Percentiles rank a stretch among this genome's conserved stretches.
Evolutionary conservation across 2,797 vertebrate species (phyloP).

Genomic region (Semotilus atromaculatus): DNA sequence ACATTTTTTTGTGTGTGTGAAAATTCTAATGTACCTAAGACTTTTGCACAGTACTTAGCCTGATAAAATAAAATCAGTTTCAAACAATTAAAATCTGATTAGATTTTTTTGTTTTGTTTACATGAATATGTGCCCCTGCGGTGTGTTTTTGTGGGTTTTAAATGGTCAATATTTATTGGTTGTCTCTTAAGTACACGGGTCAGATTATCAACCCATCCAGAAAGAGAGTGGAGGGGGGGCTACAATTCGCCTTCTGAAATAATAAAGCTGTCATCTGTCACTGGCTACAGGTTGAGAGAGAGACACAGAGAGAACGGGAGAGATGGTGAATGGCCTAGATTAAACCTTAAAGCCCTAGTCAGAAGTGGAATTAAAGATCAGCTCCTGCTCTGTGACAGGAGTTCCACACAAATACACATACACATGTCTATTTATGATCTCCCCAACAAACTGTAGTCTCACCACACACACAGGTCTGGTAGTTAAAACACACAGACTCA

Average conservation of each 20-base stretch:
- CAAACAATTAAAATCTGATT: background rate
- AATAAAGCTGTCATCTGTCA: slow-evolving; percentile 84
- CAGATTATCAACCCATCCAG: slow-evolving; percentile 23
- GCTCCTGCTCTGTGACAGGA: slow-evolving; percentile 32
- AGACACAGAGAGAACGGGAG: slow-evolving; percentile 37
- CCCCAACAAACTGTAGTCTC: background rate
- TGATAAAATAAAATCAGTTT: background rate
- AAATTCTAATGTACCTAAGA: no score
- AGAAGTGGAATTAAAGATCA: slow-evolving; percentile 54
- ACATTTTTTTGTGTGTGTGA: no score
- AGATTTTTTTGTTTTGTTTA: background rate
- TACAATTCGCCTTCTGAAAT: slow-evolving; percentile 76
- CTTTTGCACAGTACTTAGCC: no score
- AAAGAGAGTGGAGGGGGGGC: slow-evolving; percentile 62
- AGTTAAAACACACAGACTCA: slow-evolving; percentile 19
- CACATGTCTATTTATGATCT: slow-evolving; percentile 29
- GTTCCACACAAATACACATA: slow-evolving; percentile 23
- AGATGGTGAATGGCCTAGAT: slow-evolving; percentile 66
- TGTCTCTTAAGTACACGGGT: slow-evolving; percentile 1
- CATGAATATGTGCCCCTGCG: background rate
- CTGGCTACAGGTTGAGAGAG: slow-evolving; percentile 45
- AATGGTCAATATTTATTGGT: slow-evolving; percentile 8
- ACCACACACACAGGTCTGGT: slow-evolving; percentile 8
- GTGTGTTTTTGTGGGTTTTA: background rate
- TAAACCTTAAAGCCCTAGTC: slow-evolving; percentile 68